Conservation (phyloP, 37 sponge, comb jelly and placozoan genomes). For the Halichondria panicea region DNA sequence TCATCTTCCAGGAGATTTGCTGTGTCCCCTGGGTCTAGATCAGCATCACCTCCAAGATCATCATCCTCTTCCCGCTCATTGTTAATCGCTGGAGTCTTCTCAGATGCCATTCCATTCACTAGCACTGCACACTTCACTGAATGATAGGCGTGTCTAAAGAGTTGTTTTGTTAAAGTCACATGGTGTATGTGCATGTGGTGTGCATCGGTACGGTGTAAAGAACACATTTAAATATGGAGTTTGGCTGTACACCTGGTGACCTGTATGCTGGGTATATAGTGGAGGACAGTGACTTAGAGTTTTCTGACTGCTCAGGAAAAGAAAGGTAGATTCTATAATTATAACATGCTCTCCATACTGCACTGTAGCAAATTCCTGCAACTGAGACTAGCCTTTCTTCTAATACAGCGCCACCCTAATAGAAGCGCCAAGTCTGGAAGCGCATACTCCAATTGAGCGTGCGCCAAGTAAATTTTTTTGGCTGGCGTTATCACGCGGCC, state of each 20-base stretch:
- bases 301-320: conserved; percentile 58
- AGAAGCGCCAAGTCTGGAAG: too few species aligned
- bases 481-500: too few species aligned
- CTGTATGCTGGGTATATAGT: conserved; percentile 75
- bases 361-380: neutral
- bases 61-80: conserved; percentile 4
- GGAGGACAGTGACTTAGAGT: conserved; percentile 85
- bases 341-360: neutral
- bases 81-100: neutral
- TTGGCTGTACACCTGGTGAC: conserved; percentile 41
- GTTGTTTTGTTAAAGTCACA: too few species aligned
- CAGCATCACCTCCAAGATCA: conserved; percentile 1
- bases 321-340: conserved; percentile 20
- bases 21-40: too few species aligned
- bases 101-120: neutral
- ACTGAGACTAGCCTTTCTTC: too few species aligned
- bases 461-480: too few species aligned
- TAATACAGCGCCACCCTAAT: too few species aligned
- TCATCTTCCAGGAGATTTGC: neutral
- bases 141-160: too few species aligned
- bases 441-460: too few species aligned
- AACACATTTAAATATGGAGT: conserved; percentile 65
- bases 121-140: neutral
- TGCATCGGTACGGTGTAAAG: too few species aligned
- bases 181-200: too few species aligned